phyloP scores from a whole-genome alignment of 2,888 invertebrate species.

The Apodemia mormo region DNA sequence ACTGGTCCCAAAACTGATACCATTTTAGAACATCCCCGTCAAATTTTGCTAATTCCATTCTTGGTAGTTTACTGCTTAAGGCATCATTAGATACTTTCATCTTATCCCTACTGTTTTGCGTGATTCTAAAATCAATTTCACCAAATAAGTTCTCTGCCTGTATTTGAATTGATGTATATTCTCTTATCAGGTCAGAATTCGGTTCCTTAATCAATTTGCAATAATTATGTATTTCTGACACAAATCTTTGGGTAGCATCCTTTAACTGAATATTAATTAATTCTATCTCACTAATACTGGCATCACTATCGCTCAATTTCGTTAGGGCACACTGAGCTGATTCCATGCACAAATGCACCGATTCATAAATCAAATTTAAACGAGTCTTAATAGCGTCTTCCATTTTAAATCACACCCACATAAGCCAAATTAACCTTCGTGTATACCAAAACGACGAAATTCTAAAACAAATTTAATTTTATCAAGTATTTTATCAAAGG shows the following conservation, averaged over 20 bases:
- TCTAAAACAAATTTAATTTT: too few relatives aligned
- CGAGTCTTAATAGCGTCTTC: not conserved
- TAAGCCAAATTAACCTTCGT: too few relatives aligned
- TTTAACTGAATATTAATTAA: too few relatives aligned
- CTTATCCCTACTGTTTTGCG: not conserved
- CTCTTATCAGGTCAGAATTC: not conserved
- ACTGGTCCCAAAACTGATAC: conserved; percentile 41
- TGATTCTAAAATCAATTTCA: not conserved
- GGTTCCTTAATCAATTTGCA: too few relatives aligned
- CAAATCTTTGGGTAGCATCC: too few relatives aligned
- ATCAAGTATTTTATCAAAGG: too few relatives aligned
- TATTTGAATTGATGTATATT: not conserved
- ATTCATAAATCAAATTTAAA: conserved; percentile 1
- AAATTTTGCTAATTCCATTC: conserved; percentile 33
- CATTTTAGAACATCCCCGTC: conserved; percentile 37
- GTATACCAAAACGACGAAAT: too few relatives aligned
- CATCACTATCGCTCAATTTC: too few relatives aligned
- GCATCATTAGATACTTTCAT: not conserved
- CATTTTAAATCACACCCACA: not conserved
- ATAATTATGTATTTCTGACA: too few relatives aligned
- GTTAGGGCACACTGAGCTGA: too few relatives aligned
- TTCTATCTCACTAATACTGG: too few relatives aligned
- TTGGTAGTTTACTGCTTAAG: conserved; percentile 27
- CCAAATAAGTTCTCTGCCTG: not conserved
- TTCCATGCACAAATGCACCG: too few relatives aligned